Base-by-base conservation (phyloP, 2,888 invertebrate genomes). In the Scaptomyza parva region DNA sequence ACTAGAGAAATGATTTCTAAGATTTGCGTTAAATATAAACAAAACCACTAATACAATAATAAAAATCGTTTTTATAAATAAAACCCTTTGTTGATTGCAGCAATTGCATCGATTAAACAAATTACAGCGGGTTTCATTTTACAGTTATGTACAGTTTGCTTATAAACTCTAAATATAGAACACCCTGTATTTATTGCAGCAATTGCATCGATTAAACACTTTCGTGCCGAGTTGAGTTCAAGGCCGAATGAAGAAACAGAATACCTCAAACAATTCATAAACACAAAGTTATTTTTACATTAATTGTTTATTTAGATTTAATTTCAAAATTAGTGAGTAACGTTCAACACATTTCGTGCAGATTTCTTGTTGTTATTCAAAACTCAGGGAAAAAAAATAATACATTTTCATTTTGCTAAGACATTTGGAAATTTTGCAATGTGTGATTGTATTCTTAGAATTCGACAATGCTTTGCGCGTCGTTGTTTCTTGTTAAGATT, bases 141-240 rank as follows among this genome's bases (percentile, higher is more conserved):
- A 3, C 11, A 3, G 3, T 33, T 0, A n/a, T 7, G 7, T 20
- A 33, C 20, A 20, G 11, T 6, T 47, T 20, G 18, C 17, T 3
- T 2, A 11, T 3, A 11, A 20, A 33, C n/a, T 11, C 11, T 11
- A 35, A 14, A 3, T 14, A 20, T 8, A 3, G 5, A 33, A 20
- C 59, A 67, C 66, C 76, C 76, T 78, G 66, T 82, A 73, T 58
- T 30, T 17, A 41, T 24, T 51, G 76, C 76, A 71, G 54, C 35
- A 75, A 22, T 61, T 51, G 59, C 77, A 87, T 86, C 85, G 81
- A 82, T 82, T 85, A 66, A 85, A 81, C 87, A 82, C 85, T 28
- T 54, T 58, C 22, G 20, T 24, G 24, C 9, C 17, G 28, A 6
- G 14, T 40, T 28, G 55, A 30, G 33, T 50, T 69, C 78, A 81